Evolutionary conservation across 2,888 invertebrate species (phyloP).

Genomic region (Watsonalla binaria): DNA sequence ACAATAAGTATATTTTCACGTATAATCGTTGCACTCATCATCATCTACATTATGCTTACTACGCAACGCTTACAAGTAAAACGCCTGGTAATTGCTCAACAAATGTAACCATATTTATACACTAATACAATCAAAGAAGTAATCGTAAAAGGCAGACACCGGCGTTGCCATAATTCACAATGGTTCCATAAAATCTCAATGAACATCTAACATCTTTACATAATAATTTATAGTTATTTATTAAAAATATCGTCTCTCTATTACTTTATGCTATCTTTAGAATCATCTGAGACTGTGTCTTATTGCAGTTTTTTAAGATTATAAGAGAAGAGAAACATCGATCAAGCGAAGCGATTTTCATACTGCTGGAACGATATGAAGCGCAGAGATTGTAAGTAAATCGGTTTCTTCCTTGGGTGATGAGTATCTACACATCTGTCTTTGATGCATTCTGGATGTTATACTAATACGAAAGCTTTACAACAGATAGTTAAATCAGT

Average conservation of each 20-base stretch:
- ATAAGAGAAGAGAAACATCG: background rate
- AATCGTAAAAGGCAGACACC: slow-evolving; percentile 13
- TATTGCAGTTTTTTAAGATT: slow-evolving; percentile 19
- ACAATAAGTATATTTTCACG: no score
- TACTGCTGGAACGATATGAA: background rate
- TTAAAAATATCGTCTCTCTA: slow-evolving; percentile 50
- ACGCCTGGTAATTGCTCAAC: background rate
- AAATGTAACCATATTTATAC: slow-evolving; percentile 2
- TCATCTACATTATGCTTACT: no score
- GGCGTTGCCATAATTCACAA: slow-evolving; percentile 24
- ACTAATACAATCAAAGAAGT: background rate
- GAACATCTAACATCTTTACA: slow-evolving; percentile 51
- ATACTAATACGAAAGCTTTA: no score
- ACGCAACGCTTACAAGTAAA: no score
- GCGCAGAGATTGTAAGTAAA: no score
- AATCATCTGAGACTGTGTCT: slow-evolving; percentile 6
- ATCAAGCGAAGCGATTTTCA: background rate
- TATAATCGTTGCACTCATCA: no score
- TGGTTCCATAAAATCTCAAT: slow-evolving; percentile 43
- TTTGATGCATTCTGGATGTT: no score
- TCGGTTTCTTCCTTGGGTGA: no score
- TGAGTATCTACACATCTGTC: no score
- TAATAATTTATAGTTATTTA: slow-evolving; percentile 45
- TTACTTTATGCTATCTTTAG: slow-evolving; percentile 16
- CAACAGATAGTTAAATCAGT: no score